Conservation (phyloP, 2,888 invertebrate genomes). For the Xiphydria camelus region DNA sequence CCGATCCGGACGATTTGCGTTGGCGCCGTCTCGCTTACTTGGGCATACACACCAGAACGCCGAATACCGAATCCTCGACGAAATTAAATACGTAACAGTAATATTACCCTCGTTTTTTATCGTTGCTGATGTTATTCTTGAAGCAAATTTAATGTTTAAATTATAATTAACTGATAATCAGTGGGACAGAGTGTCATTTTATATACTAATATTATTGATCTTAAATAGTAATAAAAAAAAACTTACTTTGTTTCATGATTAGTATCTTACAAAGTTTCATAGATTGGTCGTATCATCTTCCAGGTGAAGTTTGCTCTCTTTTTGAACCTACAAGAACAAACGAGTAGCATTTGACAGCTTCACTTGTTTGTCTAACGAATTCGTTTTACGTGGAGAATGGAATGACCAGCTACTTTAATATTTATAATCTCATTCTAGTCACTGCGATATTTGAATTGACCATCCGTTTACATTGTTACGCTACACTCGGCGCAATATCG, state of each 20-base stretch:
- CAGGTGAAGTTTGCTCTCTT: too few species aligned
- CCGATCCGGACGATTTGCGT: conserved; percentile 50
- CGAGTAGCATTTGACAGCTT: too few species aligned
- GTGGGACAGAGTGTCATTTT: conserved; percentile 27
- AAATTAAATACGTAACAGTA: conserved; percentile 53
- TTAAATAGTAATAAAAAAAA: conserved; percentile 18
- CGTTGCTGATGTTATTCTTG: conserved; percentile 22
- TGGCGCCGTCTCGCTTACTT: conserved; percentile 47
- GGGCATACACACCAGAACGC: conserved; percentile 34
- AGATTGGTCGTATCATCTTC: too few species aligned
- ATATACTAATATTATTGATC: conserved; percentile 29
- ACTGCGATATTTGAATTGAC: too few species aligned
- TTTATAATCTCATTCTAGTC: too few species aligned
- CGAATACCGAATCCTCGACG: conserved; percentile 42
- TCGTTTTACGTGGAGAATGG: too few species aligned
- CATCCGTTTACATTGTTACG: too few species aligned
- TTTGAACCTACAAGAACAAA: too few species aligned
- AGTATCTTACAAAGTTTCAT: too few species aligned
- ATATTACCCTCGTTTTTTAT: conserved; percentile 20
- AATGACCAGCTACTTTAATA: too few species aligned
- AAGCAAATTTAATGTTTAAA: conserved; percentile 34
- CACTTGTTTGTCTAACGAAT: too few species aligned
- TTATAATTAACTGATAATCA: conserved; percentile 29
- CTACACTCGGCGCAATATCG: too few species aligned
- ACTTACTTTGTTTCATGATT: conserved; percentile 10